Evolutionary conservation across 2,113 vertebrate genomes (phyloP).

Genomic region (Fukomys damarensis): DNA sequence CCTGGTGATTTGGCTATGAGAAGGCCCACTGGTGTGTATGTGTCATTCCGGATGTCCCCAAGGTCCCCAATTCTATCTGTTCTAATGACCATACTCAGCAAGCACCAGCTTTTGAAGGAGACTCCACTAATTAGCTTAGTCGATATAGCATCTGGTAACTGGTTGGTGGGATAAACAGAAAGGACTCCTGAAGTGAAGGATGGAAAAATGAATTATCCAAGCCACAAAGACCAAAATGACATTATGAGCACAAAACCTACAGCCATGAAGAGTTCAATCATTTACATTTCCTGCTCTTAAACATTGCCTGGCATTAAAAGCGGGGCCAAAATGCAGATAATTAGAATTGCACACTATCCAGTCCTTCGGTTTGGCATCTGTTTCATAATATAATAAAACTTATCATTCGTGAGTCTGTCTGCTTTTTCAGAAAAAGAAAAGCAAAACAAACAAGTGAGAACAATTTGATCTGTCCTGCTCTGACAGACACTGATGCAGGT

Average conservation of each 20-base stretch:
- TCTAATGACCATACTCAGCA: conserved; percentile 75
- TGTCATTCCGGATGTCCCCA: conserved; percentile 44
- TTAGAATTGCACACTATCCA: conserved; percentile 75
- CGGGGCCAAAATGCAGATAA: conserved; percentile 73
- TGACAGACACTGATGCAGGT: conserved; percentile 83
- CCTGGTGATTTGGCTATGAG: background rate
- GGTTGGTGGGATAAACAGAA: conserved; percentile 76
- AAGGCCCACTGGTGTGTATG: background rate
- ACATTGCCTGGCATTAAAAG: conserved; percentile 72
- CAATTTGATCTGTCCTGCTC: conserved; percentile 85
- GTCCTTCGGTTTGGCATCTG: conserved; percentile 80
- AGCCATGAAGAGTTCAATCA: conserved; percentile 55
- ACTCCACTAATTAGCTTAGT: conserved; percentile 75
- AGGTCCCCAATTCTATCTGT: conserved; percentile 32
- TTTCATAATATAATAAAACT: conserved; percentile 85
- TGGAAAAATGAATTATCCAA: conserved; percentile 77
- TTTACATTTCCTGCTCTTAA: conserved; percentile 70
- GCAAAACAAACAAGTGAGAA: conserved; percentile 68
- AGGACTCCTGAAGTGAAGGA: conserved; percentile 67
- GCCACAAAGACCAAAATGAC: conserved; percentile 72
- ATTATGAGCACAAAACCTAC: conserved; percentile 63
- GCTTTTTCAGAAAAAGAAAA: conserved; percentile 71
- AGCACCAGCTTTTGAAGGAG: conserved; percentile 71
- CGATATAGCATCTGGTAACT: conserved; percentile 74
- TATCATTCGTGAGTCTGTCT: conserved; percentile 84